Base-by-base conservation (phyloP, 2,888 invertebrate species). In the Lycophotia porphyrea region DNA sequence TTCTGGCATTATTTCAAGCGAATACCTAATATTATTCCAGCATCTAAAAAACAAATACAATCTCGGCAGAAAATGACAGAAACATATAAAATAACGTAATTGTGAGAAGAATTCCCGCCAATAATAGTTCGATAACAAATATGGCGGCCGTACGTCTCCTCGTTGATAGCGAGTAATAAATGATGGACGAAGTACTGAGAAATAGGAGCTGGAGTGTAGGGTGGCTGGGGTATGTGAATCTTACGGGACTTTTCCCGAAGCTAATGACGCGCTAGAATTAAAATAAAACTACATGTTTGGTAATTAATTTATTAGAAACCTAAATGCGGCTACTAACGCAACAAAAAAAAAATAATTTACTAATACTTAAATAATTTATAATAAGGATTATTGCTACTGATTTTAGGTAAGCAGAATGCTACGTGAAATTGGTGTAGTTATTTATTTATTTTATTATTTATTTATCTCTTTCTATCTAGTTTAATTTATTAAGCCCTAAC, bases 151-250 rank as follows among this genome's bases (percentile, higher is more conserved):
- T 90, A 86, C 87, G 90, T 92, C 86, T 82, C 70, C 82, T 76
- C 77, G 81, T 78, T 89, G 93, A 93, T 93, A 92, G 91, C 88
- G 84, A 84, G 89, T 93, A 93, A 94, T 94, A 94, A 94, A 94
- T 94, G 94, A 93, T 94, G 93, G 92, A 91, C 91, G 88, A 82
- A 88, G 87, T 84, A 82, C 84, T 76, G 75, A 88, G 89, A 87
- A 90, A 91, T 88, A 88, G 86, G 70, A 81, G 84, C 80, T 70
- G 74, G 71, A 66, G 42, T 58, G 82, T 91, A 88, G 86, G 90
- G 90, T 87, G 88, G 71, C 91, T 34, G 84, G 71, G 49, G 0
- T 15, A 11, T 61, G 13, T 4, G 18, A 55, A 1, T 64, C 5
- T 39, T 0, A 24, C 1, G 39, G 65, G 73, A 81, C 34, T 39